phyloP scores from a whole-genome alignment of 2,113 vertebrate genomes.

The Pterocles gutturalis region DNA sequence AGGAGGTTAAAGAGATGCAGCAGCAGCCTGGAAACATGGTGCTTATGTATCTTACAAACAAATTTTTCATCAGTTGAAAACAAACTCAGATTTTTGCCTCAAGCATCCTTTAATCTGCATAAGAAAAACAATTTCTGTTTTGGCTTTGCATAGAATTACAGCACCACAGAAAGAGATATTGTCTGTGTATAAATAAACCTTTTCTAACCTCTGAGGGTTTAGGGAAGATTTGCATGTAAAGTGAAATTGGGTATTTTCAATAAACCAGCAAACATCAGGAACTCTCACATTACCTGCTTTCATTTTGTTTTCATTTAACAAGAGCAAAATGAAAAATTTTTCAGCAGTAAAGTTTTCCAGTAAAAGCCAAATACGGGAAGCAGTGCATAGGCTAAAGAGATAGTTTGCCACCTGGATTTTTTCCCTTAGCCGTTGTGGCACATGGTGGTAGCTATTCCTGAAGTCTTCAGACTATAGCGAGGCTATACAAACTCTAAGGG shows the following conservation, averaged over 20 bases:
- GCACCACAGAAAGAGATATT: background rate
- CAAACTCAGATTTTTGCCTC: background rate
- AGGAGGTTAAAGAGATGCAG: background rate
- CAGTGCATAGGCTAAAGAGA: background rate
- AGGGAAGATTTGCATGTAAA: background rate
- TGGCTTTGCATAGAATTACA: background rate
- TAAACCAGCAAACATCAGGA: background rate
- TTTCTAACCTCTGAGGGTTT: background rate
- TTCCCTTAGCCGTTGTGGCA: background rate
- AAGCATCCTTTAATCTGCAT: background rate
- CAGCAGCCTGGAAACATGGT: background rate
- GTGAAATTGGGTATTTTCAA: background rate
- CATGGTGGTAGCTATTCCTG: background rate
- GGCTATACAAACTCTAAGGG: background rate
- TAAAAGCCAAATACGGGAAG: background rate
- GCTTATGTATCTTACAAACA: background rate
- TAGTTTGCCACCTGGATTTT: background rate
- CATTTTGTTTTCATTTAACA: background rate
- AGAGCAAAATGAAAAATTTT: background rate
- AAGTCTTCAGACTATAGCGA: background rate
- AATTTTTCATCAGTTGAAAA: slow-evolving; percentile 5
- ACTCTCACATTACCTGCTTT: background rate
- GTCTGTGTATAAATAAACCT: background rate
- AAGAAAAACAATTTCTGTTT: background rate
- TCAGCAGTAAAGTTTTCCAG: background rate